Evolutionary conservation across 2,113 vertebrate species (phyloP), one percentile per base, ranked within the genome.

Genomic region (Mola mola): DNA sequence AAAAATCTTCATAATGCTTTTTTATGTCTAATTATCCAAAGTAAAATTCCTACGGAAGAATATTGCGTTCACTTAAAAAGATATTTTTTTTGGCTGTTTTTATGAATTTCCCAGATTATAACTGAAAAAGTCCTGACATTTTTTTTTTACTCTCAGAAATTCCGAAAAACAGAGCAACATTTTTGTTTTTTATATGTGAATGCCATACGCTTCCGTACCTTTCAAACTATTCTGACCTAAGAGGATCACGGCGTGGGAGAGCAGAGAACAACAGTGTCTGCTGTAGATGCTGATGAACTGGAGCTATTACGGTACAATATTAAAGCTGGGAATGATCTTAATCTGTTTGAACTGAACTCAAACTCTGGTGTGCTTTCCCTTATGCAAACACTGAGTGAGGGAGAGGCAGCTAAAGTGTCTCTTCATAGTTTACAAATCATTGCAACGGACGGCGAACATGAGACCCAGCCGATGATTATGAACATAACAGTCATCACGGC

Each of bases 241-340:
- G n/a, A n/a, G n/a, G 96, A 98, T 75, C 94, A 97, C 29, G 93
- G 92, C 4, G 93, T 95, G 24, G 95, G 95, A 63, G 96, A 98
- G 53, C 96, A 98, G 75, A 95, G 98, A 76, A 94, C 96, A 0
- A 98, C 97, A 0, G 94, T 96, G 9, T 99, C 97, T 63, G 97
- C 97, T 40, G 98, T 99, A 26, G 97, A 99, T 58, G 95, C 96
- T 0, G 97, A 99, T 73, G 97, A 98, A 44, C 93, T 99, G 34
- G 96, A 98, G 88, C 85, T 99, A 36, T 96, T 99, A 3, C 92
- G 90, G 40, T 99, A 99, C 79, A 90, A 89, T 66, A 95, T 98
- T 53, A 94, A 95, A 87, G 91, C 94, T 20, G 97, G 97, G 6
- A 97, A 99, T 48, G 94, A 95, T 31, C 88, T 97, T 1, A 93